Base-by-base conservation (phyloP, 2,113 vertebrate species). In the Seriola rivoliana region DNA sequence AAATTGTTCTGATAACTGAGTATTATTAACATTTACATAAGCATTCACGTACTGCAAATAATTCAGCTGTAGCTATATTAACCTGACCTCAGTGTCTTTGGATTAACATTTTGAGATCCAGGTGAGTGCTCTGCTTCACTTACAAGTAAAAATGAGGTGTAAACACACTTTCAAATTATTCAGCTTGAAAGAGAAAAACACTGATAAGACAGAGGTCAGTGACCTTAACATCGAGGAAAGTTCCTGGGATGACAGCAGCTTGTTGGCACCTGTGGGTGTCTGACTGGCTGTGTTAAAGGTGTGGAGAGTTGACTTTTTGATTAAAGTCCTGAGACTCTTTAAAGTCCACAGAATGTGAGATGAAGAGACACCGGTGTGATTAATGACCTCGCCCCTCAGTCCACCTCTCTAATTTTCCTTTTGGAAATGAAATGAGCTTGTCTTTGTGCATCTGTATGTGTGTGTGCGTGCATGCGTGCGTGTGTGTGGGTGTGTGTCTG, bases 361-460 rank as follows among this genome's bases (percentile, higher is more conserved):
- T 65, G 50, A 87, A 85, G 83, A 84, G 78, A 68, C 23, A 58
- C 42, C 62, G 4, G 25, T 3, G 34, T 85, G 81, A 93, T 88
- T 75, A 78, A 93, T 52, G 84, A 78, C 75, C 71, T 57, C 17
- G 21, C 48, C 83, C 75, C 85, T 59, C 77, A 60, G 52, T 65
- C 65, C 88, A 90, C 82, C 89, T 87, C 80, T 90, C 60, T 92
- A 83, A 85, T 90, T 90, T 91, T 89, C 70, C 76, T 76, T 82
- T 81, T 84, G 59, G 67, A 84, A 85, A 59, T 63, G 46, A 89
- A 86, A 89, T 57, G 50, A 89, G 62, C 75, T 81, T 54, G 75
- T 90, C 81, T 75, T 50, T 70, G 63, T 68, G 32, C 66, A 3
- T 29, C 4, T 58, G 54, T 23, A 17, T 50, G 16, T 50, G 48